These are phyloP conservation scores for Lycocerus yunnanus DNA, from an alignment of 2,888 invertebrate genomes.

Conservation along the genomic window DNA sequence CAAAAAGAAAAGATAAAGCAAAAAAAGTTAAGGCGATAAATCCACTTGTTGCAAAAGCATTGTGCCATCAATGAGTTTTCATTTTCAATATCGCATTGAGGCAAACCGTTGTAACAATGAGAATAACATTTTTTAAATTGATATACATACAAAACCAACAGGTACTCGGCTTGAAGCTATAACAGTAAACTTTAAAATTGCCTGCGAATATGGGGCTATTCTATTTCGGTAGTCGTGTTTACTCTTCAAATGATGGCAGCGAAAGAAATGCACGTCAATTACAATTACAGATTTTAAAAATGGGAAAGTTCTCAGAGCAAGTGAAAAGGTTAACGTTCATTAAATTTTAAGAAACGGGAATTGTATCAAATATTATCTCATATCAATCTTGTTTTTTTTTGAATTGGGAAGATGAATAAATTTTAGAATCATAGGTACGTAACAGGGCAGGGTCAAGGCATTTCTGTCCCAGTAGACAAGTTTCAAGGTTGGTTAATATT, in stretches of 20 bases:
- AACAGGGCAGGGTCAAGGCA: not conserved
- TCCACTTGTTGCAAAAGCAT: not conserved
- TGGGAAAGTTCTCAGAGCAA: not conserved
- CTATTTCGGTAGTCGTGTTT: not conserved
- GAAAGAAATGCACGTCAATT: not conserved
- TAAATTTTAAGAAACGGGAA: not conserved
- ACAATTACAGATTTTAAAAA: not conserved
- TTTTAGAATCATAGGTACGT: not conserved
- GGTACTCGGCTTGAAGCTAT: not conserved
- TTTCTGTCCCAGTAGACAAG: not conserved
- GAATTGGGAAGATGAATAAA: not conserved
- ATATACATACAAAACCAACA: not conserved
- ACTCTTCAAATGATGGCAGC: not conserved
- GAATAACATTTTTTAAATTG: not conserved
- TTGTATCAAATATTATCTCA: not conserved
- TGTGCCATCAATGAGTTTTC: not conserved
- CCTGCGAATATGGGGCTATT: not conserved
- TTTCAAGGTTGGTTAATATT: not conserved
- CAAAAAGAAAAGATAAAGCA: not conserved
- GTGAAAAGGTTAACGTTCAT: not conserved
- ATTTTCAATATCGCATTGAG: not conserved
- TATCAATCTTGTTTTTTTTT: not conserved
- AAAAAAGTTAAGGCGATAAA: not conserved
- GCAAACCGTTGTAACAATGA: not conserved
- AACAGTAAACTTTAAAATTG: not conserved